Base-by-base conservation (phyloP, 2,888 invertebrate genomes). In the Acrobasis consociella region DNA sequence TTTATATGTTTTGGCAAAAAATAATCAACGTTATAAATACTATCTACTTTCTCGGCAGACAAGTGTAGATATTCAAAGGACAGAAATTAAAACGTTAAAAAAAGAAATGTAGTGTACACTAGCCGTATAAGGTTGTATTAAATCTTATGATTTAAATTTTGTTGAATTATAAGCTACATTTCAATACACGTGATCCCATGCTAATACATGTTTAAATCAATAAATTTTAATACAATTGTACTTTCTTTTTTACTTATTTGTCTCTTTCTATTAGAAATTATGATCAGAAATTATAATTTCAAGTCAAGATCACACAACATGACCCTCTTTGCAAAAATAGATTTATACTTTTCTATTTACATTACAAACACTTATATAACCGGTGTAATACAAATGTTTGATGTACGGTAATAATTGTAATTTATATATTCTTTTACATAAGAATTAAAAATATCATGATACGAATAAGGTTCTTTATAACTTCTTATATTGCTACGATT, bases 121-220 rank as follows among this genome's bases (percentile, higher is more conserved):
- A 56, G 56, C 56, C 42, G n/a, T 42, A 46, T 46, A 39, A 55
- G 55, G 11, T 13, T 16, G 11, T 42, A 42, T 56, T 42, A 17
- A 56, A 56, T 22, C 31, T 17, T 31, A 17, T 22, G 13, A 13
- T 42, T 56, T 22, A 13, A 16, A 56, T 42, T 17, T 46, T 46
- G 7, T 17, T 10, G 42, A 56, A 56, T 39, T 56, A 56, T 42
- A 17, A 46, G 10, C 56, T 46, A 11, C 42, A 56, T 56, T 13
- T 37, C 38, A 16, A 17, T 71, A 72, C 76, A 76, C 75, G 76
- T 76, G 76, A 73, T 62, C 53, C n/a, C 62, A 76, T 77, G 74
- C 49, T 71, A 73, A 76, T 74, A 39, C 55, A n/a, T 10, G 64
- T 46, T 62, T 64, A 42, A 50, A 64, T 65, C 53, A 66, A 65